Evolutionary conservation across 2,888 invertebrate species (phyloP).

Genomic region (Penaeus monodon): DNA sequence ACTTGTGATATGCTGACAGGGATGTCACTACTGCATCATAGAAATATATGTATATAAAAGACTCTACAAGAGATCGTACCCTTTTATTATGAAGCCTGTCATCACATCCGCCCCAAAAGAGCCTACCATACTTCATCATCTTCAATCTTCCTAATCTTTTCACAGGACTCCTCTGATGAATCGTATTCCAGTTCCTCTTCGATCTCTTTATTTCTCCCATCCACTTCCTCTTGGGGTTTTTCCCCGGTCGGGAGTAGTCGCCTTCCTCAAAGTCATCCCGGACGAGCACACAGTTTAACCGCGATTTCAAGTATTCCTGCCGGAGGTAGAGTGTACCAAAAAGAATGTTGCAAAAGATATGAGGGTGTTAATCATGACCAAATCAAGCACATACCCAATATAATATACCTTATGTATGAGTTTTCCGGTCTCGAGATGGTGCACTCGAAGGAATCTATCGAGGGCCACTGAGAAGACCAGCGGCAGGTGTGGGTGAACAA

Average conservation of each 20-base stretch:
- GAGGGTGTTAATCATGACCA: background rate
- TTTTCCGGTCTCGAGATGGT: slow-evolving; percentile 80
- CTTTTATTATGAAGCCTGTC: too few species aligned
- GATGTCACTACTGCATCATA: background rate
- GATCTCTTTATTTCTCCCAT: too few species aligned
- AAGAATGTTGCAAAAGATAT: too few species aligned
- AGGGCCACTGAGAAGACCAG: slow-evolving; percentile 76
- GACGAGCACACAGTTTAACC: slow-evolving; percentile 79
- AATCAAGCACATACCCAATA: background rate
- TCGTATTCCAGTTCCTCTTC: too few species aligned
- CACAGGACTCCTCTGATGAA: too few species aligned
- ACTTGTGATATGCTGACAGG: background rate
- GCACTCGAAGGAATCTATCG: slow-evolving; percentile 80
- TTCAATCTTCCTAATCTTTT: too few species aligned
- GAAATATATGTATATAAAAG: background rate
- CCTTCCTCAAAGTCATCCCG: slow-evolving; percentile 67
- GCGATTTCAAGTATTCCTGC: slow-evolving; percentile 82
- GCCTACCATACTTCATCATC: too few species aligned
- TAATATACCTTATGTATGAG: slow-evolving; percentile 80
- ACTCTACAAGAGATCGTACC: too few species aligned
- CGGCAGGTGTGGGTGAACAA: slow-evolving; percentile 77
- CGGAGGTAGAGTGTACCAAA: too few species aligned
- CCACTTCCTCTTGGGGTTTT: background rate
- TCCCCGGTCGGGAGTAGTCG: slow-evolving; percentile 6
- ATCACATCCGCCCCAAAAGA: too few species aligned